Percentiles rank a stretch among this genome's conserved stretches.
Evolutionary conservation across 2,797 vertebrate genomes (phyloP).

Genomic region (Capromys pilorides): DNA sequence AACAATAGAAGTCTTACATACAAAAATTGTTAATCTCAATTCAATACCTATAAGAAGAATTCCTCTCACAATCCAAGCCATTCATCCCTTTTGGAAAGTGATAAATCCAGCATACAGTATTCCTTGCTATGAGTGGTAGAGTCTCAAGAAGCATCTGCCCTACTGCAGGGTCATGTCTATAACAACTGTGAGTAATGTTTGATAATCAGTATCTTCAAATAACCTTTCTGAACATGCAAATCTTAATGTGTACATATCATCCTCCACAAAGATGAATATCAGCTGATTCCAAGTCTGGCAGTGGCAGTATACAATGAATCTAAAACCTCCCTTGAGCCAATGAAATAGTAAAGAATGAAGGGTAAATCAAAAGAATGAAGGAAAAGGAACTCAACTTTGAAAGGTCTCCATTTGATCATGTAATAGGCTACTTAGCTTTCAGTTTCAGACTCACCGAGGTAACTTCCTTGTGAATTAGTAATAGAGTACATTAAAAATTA

Average conservation of each 20-base stretch:
- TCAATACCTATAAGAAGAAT: background rate
- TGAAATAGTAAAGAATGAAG: constrained; percentile 16
- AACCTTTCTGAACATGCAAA: background rate
- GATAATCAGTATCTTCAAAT: background rate
- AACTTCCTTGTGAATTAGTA: too few relatives aligned
- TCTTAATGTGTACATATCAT: background rate
- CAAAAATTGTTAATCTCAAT: background rate
- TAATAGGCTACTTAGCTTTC: too few relatives aligned
- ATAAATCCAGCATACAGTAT: background rate
- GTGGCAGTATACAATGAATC: background rate
- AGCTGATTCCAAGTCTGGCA: background rate
- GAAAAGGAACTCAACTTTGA: background rate
- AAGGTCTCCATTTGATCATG: background rate
- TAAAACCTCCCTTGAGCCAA: background rate
- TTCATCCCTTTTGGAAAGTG: background rate
- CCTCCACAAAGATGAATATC: background rate
- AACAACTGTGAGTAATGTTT: background rate
- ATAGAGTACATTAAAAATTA: too few relatives aligned
- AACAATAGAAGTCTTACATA: background rate
- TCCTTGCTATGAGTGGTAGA: background rate
- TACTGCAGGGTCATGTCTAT: background rate
- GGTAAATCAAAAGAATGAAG: background rate
- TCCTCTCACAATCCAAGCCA: constrained; percentile 15
- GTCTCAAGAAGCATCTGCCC: background rate
- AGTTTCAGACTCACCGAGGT: too few relatives aligned